Percentiles rank a stretch among this genome's conserved stretches.
Conservation (phyloP, 2,888 invertebrate species). For the Ganaspis brasiliensis region DNA sequence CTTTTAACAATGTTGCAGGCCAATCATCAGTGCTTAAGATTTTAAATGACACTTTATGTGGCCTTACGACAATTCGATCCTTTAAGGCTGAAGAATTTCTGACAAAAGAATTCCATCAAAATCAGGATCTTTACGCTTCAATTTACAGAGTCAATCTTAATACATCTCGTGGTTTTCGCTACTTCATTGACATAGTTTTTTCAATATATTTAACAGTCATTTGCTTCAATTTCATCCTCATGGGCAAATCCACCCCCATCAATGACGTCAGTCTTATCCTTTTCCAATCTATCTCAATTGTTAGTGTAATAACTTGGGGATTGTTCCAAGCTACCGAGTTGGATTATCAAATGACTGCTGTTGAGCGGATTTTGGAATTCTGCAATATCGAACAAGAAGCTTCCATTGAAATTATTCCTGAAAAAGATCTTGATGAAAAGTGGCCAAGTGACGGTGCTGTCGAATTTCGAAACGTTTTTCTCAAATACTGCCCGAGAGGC, state of each 20-base stretch:
- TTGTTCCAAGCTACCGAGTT: conserved; percentile 87
- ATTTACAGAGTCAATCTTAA: too few species aligned
- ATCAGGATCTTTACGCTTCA: background rate
- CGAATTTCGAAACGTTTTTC: conserved; percentile 81
- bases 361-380: conserved; percentile 89
- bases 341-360: conserved; percentile 84
- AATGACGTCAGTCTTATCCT: too few species aligned
- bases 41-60: conserved; percentile 34
- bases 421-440: conserved; percentile 75
- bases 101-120: background rate
- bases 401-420: conserved; percentile 76
- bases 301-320: conserved; percentile 81
- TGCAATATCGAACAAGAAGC: conserved; percentile 84
- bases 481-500: conserved; percentile 81
- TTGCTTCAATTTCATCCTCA: too few species aligned
- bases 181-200: too few species aligned
- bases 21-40: conserved; percentile 4
- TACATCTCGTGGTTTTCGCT: too few species aligned
- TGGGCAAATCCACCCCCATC: too few species aligned
- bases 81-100: background rate
- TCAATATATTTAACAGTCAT: too few species aligned
- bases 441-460: conserved; percentile 83
- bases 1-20: background rate
- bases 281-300: too few species aligned
- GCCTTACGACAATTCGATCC: conserved; percentile 53